Conservation (phyloP, 2,113 vertebrate genomes). For the Capreolus pygargus region DNA sequence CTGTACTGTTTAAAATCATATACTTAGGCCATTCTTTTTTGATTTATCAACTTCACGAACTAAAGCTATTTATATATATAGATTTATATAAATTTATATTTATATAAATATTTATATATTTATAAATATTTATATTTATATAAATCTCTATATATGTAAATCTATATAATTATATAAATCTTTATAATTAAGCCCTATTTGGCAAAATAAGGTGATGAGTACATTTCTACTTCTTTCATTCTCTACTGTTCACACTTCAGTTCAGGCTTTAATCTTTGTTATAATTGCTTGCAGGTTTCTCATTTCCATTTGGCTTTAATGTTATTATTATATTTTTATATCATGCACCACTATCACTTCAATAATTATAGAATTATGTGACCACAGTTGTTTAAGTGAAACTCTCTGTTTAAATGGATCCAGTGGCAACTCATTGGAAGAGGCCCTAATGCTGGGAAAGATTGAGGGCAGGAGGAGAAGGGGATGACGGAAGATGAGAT, state of each 20-base stretch:
- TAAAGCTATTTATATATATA: not conserved
- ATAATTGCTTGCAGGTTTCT: not conserved
- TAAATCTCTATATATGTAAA: no score
- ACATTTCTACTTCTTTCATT: not conserved
- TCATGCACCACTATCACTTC: not conserved
- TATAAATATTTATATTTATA: no score
- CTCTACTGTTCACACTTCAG: not conserved
- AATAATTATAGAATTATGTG: not conserved
- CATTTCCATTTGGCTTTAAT: not conserved
- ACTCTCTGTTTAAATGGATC: not conserved
- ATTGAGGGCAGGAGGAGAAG: not conserved
- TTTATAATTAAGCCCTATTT: not conserved
- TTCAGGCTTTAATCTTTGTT: not conserved
- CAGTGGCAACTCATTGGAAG: not conserved
- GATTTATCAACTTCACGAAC: not conserved
- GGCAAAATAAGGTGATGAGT: not conserved
- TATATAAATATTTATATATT: not conserved
- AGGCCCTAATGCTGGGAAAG: not conserved
- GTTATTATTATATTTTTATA: not conserved
- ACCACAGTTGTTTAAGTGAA: not conserved
- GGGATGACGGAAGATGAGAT: fast-evolving
- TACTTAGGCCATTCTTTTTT: not conserved
- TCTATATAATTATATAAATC: no score
- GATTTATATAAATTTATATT: not conserved
- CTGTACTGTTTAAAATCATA: not conserved